Evolutionary conservation across 1,140 invertebrate species (phyloP), one percentile per base, ranked within the genome.

Genomic region (Drosophila repletoides): DNA sequence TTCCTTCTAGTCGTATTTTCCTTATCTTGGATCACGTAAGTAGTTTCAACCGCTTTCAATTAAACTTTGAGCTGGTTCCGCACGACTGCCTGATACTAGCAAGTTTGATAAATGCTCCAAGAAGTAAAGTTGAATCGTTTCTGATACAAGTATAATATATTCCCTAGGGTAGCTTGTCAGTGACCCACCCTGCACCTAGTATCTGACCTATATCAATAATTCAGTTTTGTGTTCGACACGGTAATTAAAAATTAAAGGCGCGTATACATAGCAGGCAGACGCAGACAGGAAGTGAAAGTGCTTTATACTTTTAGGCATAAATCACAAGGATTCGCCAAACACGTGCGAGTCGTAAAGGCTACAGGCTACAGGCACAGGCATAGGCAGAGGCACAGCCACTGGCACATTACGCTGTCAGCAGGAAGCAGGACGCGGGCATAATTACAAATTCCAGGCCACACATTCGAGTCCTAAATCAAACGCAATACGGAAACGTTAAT

Each of bases 161-260:
- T n/a, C n/a, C n/a, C n/a, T n/a, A n/a, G n/a, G n/a, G n/a, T n/a
- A n/a, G n/a, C n/a, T n/a, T 59, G 64, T 79, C 41, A 36, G 29
- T 34, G 41, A 9, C 36, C 24, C 31, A 6, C 6, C 3, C 15
- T 12, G 33, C 5, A 36, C 12, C 31, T n/a, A 45, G 61, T 46
- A 43, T 56, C 40, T 79, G 80, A 86, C 79, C 80, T 86, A 71
- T 56, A 75, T 79, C 75, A 79, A 84, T 86, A 84, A 72, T 71
- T 86, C 74, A 75, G 60, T 48, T 74, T 58, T 67, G 56, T 51
- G 49, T 48, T 43, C 51, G 72, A 65, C 41, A 64, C 67, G 76
- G 79, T 72, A 86, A 84, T 84, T 84, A 84, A 84, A 84, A 86
- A 83, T 81, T 83, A 70, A 69, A 52, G 40, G 74, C 77, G 77